Evolutionary conservation across 2,888 invertebrate genomes (phyloP).

Genomic region (Zaprionus lineosus): DNA sequence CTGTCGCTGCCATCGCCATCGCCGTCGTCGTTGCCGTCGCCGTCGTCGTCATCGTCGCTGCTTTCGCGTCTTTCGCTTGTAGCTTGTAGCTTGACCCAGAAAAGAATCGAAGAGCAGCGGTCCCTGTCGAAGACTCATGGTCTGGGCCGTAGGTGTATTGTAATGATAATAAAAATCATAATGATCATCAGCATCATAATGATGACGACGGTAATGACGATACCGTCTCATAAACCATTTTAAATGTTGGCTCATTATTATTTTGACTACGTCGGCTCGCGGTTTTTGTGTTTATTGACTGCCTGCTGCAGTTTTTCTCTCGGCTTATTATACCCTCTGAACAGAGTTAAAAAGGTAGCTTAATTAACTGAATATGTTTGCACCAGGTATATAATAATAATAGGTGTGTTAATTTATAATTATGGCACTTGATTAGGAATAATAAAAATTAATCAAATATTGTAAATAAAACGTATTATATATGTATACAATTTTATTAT

Average conservation of each 20-base stretch:
- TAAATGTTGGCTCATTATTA: slow-evolving; percentile 75
- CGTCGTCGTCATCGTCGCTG: slow-evolving; percentile 2
- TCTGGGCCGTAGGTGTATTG: slow-evolving; percentile 61
- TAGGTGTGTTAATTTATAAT: too few species aligned
- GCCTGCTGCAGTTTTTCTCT: slow-evolving; percentile 35
- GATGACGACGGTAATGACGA: slow-evolving; percentile 32
- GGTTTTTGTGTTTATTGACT: slow-evolving; percentile 69
- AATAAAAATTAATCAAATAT: too few species aligned
- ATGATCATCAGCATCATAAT: slow-evolving; percentile 6
- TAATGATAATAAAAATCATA: slow-evolving; percentile 38
- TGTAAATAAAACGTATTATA: too few species aligned
- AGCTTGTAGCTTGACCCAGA: slow-evolving; percentile 66
- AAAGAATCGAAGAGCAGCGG: slow-evolving; percentile 44
- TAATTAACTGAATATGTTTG: too few species aligned
- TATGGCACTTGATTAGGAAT: too few species aligned
- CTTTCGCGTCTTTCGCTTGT: slow-evolving; percentile 46
- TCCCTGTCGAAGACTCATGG: slow-evolving; percentile 36
- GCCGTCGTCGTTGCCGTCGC: not conserved
- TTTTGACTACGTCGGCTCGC: slow-evolving; percentile 71
- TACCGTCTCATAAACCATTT: slow-evolving; percentile 68
- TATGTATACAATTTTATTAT: too few species aligned
- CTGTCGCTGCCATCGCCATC: slow-evolving; percentile 1
- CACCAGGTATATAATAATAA: too few species aligned
- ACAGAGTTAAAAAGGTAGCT: not conserved
- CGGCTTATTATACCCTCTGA: slow-evolving; percentile 31